Percentiles rank a stretch among this genome's conserved stretches.
Evolutionary conservation across 2,113 vertebrate species (phyloP).

Genomic region (Danio rerio): GRCz12tu NC_133184.1:5339501-5340000

Average conservation of each 20-base stretch:
- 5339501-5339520: too few relatives aligned
- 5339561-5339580: constrained; percentile 72
- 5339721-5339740: constrained; percentile 52
- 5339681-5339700: constrained; percentile 49
- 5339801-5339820: neutral
- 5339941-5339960: too few relatives aligned
- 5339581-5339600: constrained; percentile 69
- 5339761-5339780: constrained; percentile 72
- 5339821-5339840: neutral
- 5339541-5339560: constrained; percentile 69
- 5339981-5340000: too few relatives aligned
- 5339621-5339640: constrained; percentile 40
- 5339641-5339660: constrained; percentile 40
- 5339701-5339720: constrained; percentile 52
- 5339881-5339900: too few relatives aligned
- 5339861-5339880: constrained; percentile 83
- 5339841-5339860: neutral
- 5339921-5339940: too few relatives aligned
- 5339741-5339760: constrained; percentile 69
- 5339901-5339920: too few relatives aligned
- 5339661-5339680: constrained; percentile 42
- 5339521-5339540: constrained; percentile 66
- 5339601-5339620: constrained; percentile 71
- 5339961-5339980: too few relatives aligned
- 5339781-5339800: neutral